Percentiles rank a stretch among this genome's conserved stretches.
Evolutionary conservation across 2,888 invertebrate species (phyloP).

Genomic region (Cryptops parisi): DNA sequence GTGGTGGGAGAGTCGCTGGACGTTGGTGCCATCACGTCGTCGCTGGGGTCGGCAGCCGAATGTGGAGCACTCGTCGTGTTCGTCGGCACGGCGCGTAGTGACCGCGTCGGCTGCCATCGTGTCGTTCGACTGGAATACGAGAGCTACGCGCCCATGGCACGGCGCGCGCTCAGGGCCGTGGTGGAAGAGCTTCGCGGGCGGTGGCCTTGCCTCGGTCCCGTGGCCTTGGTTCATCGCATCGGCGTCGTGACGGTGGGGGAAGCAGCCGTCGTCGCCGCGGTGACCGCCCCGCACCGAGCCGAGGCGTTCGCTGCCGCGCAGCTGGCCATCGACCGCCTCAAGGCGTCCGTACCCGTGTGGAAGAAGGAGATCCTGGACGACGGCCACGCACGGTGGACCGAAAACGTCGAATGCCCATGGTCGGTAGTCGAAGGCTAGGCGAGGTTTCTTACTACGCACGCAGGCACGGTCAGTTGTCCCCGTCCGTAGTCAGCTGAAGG

Average conservation of each 20-base stretch:
- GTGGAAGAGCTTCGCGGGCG: too few relatives aligned
- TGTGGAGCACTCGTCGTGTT: slow-evolving; percentile 8
- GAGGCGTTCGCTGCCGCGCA: slow-evolving; percentile 69
- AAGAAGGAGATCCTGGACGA: slow-evolving; percentile 72
- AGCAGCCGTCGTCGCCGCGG: slow-evolving; percentile 76
- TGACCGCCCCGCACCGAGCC: slow-evolving; percentile 72
- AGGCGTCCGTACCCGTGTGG: slow-evolving; percentile 84
- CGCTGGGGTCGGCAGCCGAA: too few relatives aligned
- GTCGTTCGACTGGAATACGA: slow-evolving; percentile 85
- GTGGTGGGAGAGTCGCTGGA: too few relatives aligned
- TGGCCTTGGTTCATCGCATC: slow-evolving; percentile 73
- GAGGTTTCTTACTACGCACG: too few relatives aligned
- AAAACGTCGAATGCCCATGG: slow-evolving; percentile 29
- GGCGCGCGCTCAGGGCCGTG: too few relatives aligned
- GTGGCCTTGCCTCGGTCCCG: slow-evolving; percentile 17
- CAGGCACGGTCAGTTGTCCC: too few relatives aligned
- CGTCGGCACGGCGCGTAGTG: slow-evolving; percentile 5
- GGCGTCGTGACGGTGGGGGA: slow-evolving; percentile 71
- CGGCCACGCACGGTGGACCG: slow-evolving; percentile 37
- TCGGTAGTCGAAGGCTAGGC: too few relatives aligned
- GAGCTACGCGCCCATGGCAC: too few relatives aligned
- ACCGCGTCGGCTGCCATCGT: background rate
- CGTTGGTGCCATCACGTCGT: too few relatives aligned
- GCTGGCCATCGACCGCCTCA: slow-evolving; percentile 68
- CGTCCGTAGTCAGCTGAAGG: too few relatives aligned